Conservation (phyloP, 2,113 vertebrate species). For the Sapayoa aenigma region DNA sequence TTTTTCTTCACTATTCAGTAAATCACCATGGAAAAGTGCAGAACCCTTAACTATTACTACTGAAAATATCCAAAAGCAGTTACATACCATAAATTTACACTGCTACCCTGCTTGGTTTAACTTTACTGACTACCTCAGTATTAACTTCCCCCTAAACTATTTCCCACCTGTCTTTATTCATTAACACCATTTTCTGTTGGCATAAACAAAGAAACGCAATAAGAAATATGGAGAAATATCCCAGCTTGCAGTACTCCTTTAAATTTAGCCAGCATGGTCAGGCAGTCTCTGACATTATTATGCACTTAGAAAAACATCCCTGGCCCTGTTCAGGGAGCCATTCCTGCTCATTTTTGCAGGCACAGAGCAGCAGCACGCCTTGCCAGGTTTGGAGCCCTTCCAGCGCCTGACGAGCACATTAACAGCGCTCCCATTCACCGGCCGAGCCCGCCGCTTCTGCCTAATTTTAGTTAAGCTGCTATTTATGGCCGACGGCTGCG, state of each 20-base stretch:
- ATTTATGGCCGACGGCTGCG: constrained; percentile 26
- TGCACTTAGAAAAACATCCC: constrained; percentile 28
- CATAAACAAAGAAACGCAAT: background rate
- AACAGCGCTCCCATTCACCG: constrained; percentile 63
- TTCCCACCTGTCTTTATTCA: background rate
- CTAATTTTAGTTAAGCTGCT: constrained; percentile 59
- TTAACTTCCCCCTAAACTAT: background rate
- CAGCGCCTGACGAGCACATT: constrained; percentile 65
- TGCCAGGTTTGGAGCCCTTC: constrained; percentile 55
- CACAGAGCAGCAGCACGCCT: constrained; percentile 35
- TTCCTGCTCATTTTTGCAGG: constrained; percentile 57
- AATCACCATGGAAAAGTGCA: background rate
- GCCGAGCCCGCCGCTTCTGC: constrained; percentile 31
- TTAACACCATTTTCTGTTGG: background rate
- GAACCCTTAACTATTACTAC: background rate
- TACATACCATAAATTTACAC: background rate
- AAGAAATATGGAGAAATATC: background rate
- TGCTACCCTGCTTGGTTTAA: background rate
- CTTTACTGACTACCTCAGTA: background rate
- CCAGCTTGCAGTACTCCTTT: background rate
- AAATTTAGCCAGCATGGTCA: background rate
- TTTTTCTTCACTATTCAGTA: background rate
- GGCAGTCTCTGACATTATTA: constrained; percentile 25
- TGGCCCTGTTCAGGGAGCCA: background rate
- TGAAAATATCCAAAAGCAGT: background rate